Conservation (phyloP, 64 coral and sea anemone genomes). For the Pachyseris speciosa region DNA sequence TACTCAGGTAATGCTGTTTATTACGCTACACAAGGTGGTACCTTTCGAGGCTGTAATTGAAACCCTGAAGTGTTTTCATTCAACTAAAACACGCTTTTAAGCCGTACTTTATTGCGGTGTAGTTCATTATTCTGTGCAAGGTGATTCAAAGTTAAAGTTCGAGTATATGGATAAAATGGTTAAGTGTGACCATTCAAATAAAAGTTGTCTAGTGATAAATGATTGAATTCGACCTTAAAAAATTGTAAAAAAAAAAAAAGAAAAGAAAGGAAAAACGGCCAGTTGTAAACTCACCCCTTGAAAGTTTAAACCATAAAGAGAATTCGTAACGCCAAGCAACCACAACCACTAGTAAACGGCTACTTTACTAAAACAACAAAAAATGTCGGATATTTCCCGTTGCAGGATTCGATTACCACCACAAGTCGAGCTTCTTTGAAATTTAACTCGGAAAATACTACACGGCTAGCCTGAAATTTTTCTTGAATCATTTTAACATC, state of each 20-base stretch:
- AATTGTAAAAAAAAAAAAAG: too few species aligned
- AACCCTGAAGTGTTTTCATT: neutral
- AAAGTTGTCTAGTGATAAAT: neutral
- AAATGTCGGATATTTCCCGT: neutral
- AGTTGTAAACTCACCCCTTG: too few species aligned
- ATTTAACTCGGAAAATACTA: neutral
- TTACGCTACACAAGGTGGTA: neutral
- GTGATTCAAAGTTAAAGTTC: too few species aligned
- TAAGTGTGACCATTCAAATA: neutral
- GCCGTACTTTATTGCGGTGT: too few species aligned
- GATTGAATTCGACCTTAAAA: too few species aligned
- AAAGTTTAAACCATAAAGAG: too few species aligned
- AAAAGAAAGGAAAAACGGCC: neutral
- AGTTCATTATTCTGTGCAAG: too few species aligned
- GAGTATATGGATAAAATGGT: too few species aligned
- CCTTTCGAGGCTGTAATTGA: neutral
- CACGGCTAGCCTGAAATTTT: neutral
- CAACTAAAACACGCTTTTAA: too few species aligned
- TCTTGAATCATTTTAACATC: neutral
- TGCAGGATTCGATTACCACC: constrained; percentile 3
- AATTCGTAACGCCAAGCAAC: too few species aligned
- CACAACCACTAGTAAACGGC: too few species aligned
- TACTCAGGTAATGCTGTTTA: neutral
- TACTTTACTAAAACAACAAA: neutral
- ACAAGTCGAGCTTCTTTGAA: neutral